Evolutionary conservation across 2,888 invertebrate species (phyloP), one percentile per base, ranked within the genome.

Genomic region (Pinctada fucata): DNA sequence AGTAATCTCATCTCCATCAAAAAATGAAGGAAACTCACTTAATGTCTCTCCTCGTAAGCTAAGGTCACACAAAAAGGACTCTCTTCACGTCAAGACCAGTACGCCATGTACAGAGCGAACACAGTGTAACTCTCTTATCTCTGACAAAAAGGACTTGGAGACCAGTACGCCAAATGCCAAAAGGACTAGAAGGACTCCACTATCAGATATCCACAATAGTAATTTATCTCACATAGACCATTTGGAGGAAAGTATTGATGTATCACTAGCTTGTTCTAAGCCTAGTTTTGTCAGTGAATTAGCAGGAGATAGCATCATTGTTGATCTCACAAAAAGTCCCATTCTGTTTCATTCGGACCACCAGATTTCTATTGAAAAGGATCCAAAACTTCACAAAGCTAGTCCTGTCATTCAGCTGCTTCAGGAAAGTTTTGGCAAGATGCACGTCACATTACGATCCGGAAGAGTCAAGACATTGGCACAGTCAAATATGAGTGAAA

Each of bases 101-200:
- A 58, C 58, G 13, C 58, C 58, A 58, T 58, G 58, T 58, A 58
- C 13, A 58, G 13, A 58, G 8, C 6, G 58, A 58, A 58, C 6
- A 6, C 13, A 6, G 58, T 13, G 58, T 58, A 58, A 58, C 6
- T 58, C 58, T 58, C 52, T 51, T 16, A n/a, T 45, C 13, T 72
- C 72, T 48, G 49, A 66, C 48, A 66, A 47, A 45, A 76, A 77
- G 49, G 70, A 63, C 63, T 78, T 86, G 2, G 87, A 87, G 72
- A 88, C 88, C 3, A 88, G 88, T 76, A 88, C 88, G 13, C 88
- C 88, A 8, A 79, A 83, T 67, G 85, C 83, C 10, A 85, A 83
- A 50, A 68, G 83, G 70, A 80, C 83, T 65, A 68, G 79, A 76
- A 58, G 13, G 6, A 58, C 8, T 58, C 58, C 58, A 10, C 6